Evolutionary conservation across 2,113 vertebrate species (phyloP), one percentile per base, ranked within the genome.

Genomic region (Romanogobio albipinnatus): DNA sequence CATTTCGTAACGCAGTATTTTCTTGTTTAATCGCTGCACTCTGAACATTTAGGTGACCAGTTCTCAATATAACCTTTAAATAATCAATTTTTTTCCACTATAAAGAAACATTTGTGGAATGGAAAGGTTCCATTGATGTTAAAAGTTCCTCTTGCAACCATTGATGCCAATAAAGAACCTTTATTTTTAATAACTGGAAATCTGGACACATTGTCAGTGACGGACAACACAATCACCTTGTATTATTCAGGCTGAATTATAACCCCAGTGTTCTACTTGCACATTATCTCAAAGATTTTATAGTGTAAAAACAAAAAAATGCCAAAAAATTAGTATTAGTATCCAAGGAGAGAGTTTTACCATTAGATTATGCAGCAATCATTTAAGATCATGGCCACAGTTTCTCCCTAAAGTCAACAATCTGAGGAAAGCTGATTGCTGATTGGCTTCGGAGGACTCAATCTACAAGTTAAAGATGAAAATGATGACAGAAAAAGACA

Each of bases 351-450:
- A 4, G 61, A 26, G 9, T 64, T 14, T 66, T 13, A 75, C 13
- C 24, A 9, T 29, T 10, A 75, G 24, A 24, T 51, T 29, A 9
- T 9, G n/a, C 47, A 4, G 24, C 45, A 9, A n/a, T 49, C n/a
- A 47, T 51, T 3, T 24, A 75, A 47, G 47, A 75, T 75, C 73
- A 75, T 47, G 73, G 45, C 7, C 47, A 75, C 73, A 58, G 19
- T 43, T 61, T 61, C 5, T 29, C 13, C 10, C 43, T 10, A 5
- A 47, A 56, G 47, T 79, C 77, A 29, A 61, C 39, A 47, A 10
- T 47, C 56, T 47, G 77, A 22, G 51, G 14, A 13, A 51, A 51
- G 4, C 61, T 62, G 33, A 76, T 4, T 26, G 7, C 47, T n/a
- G 22, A 58, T 58, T 58, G 29, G 26, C 26, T 56, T 76, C 11